phyloP scores from a whole-genome alignment of 1,140 invertebrate species.

The Episyrphus balteatus region DNA sequence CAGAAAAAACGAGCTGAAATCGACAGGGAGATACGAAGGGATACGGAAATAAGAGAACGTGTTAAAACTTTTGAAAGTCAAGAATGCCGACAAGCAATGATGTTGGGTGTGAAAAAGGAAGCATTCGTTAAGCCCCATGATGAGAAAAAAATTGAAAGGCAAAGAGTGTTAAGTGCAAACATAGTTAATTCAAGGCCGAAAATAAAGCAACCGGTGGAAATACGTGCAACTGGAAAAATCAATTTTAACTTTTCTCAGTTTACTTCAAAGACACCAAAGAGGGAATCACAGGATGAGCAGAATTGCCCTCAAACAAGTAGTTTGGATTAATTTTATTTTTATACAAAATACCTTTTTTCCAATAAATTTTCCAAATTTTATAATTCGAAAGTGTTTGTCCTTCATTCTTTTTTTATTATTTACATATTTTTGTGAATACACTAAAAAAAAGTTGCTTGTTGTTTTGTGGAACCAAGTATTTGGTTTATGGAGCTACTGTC shows the following conservation, averaged over 20 bases:
- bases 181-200: background rate
- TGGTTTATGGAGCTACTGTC: no score
- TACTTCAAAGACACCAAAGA: conserved; percentile 22
- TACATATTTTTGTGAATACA: no score
- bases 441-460: no score
- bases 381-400: no score
- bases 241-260: conserved; percentile 20
- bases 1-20: conserved; percentile 27
- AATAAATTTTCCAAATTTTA: no score
- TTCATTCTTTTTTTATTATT: no score
- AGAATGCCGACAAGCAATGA: conserved; percentile 22
- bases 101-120: conserved; percentile 26
- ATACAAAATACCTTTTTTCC: no score
- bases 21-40: conserved; percentile 25
- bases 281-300: conserved; percentile 22
- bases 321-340: no score
- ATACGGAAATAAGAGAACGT: conserved; percentile 26
- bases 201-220: conserved; percentile 5
- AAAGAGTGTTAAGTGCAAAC: conserved; percentile 2
- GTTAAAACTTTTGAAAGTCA: conserved; percentile 26
- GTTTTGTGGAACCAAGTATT: no score
- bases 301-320: no score
- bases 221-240: conserved; percentile 22
- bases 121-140: conserved; percentile 9
- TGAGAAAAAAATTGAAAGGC: conserved; percentile 4